Evolutionary conservation across 2,888 invertebrate species (phyloP).

Genomic region (Leucophenga montana): DNA sequence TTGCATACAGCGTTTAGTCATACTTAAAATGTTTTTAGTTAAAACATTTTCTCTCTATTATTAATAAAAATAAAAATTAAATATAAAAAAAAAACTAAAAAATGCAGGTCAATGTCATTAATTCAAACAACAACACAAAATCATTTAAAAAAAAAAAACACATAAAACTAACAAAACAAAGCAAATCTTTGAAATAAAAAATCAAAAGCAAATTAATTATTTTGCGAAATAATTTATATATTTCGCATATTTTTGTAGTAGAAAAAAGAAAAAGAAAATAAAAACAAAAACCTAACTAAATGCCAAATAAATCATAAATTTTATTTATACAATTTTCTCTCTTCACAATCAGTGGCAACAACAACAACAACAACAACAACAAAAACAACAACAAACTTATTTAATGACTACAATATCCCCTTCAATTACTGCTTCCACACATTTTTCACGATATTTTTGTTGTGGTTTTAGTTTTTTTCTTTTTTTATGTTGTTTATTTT

Average conservation of each 20-base stretch:
- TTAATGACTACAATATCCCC: neutral
- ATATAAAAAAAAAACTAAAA: slow-evolving; percentile 6
- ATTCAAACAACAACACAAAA: no score
- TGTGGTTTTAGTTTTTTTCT: no score
- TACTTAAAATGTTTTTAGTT: no score
- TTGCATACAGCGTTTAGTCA: no score
- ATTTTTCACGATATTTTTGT: neutral
- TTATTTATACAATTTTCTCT: no score
- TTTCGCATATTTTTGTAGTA: neutral
- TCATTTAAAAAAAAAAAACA: slow-evolving; percentile 17
- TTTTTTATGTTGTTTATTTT: slow-evolving; percentile 5
- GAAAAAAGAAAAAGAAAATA: slow-evolving; percentile 9
- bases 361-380: no score
- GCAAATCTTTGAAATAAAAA: no score
- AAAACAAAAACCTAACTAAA: slow-evolving; percentile 19
- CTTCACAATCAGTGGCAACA: no score
- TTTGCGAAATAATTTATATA: neutral
- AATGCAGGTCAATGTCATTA: slow-evolving; percentile 32
- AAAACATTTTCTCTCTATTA: no score
- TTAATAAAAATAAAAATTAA: slow-evolving; percentile 24
- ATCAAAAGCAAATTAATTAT: neutral
- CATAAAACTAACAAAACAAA: no score
- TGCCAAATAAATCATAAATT: slow-evolving; percentile 18
- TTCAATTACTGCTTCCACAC: no score
- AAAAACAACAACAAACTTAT: neutral